Conservation (phyloP, 2,888 invertebrate genomes). For the Lamproptera curius region DNA sequence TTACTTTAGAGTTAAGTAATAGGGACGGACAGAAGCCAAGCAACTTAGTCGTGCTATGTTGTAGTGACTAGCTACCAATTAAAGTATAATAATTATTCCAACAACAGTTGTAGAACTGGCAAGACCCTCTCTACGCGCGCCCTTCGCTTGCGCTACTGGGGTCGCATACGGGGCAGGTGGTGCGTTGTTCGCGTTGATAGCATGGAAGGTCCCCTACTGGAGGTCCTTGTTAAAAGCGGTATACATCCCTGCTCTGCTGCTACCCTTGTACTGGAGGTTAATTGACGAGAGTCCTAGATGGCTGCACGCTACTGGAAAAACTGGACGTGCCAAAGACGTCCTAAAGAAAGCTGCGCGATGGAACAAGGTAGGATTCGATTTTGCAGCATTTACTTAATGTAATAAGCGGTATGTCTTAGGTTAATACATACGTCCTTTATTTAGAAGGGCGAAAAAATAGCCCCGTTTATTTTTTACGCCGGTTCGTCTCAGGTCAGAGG, state of each 20-base stretch:
- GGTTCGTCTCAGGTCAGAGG: too few relatives aligned
- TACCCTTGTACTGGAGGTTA: conserved; percentile 82
- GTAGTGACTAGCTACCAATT: too few relatives aligned
- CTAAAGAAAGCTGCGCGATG: conserved; percentile 80
- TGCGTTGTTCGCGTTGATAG: conserved; percentile 65
- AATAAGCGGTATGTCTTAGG: too few relatives aligned
- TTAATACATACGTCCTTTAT: too few relatives aligned
- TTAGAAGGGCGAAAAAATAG: too few relatives aligned
- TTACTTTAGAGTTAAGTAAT: too few relatives aligned
- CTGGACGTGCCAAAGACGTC: conserved; percentile 75
- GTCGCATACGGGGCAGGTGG: conserved; percentile 72
- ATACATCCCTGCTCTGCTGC: conserved; percentile 82
- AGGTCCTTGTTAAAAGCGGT: conserved; percentile 79
- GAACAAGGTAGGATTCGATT: conserved; percentile 69
- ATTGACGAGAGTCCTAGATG: conserved; percentile 87
- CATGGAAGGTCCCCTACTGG: conserved; percentile 81
- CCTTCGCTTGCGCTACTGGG: conserved; percentile 62
- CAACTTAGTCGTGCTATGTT: too few relatives aligned
- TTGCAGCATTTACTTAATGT: too few relatives aligned
- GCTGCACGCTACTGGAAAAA: conserved; percentile 81
- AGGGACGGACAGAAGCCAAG: too few relatives aligned
- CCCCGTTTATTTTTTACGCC: too few relatives aligned
- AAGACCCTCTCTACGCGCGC: conserved; percentile 54
- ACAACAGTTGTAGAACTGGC: conserved; percentile 63
- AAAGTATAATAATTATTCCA: too few relatives aligned